Conservation (phyloP, 2,797 vertebrate species). For the Sebastes reedi region DNA sequence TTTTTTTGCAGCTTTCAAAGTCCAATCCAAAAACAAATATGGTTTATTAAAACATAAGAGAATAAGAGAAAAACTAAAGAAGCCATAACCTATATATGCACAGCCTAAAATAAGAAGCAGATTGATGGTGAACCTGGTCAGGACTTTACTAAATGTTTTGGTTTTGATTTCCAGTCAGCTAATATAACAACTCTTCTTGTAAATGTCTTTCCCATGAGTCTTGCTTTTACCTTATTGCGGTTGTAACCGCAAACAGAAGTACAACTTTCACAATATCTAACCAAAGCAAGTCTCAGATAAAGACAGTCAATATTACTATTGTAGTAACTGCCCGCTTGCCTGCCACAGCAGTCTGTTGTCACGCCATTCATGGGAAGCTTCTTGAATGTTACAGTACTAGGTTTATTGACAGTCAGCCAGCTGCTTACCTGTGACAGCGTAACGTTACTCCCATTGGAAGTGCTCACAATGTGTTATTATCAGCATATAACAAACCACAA, state of each 20-base stretch:
- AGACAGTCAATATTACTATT: constrained; percentile 7
- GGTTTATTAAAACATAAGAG: not conserved
- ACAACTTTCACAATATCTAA: not conserved
- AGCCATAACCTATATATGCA: not conserved
- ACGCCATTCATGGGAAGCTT: constrained; percentile 63
- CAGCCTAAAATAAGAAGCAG: not conserved
- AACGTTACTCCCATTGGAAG: not conserved
- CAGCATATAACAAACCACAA: not conserved
- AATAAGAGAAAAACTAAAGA: not conserved
- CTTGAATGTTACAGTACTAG: constrained; percentile 66
- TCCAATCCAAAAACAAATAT: not conserved
- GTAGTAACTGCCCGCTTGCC: not conserved
- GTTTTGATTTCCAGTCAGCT: not conserved
- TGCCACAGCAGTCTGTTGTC: constrained; percentile 44
- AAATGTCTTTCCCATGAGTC: not conserved
- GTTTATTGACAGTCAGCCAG: constrained; percentile 20
- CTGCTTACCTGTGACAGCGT: constrained; percentile 16
- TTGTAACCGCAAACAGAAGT: not conserved
- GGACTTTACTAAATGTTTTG: not conserved
- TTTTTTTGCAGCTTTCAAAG: not conserved
- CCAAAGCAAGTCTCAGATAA: not conserved
- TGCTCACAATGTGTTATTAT: not conserved
- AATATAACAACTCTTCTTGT: not conserved
- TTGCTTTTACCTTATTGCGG: not conserved
- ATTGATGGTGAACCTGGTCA: too few relatives aligned